A percentile compares a stretch with the other conserved stretches of the same genome.
Conservation (phyloP, 2,113 vertebrate genomes). For the Nesospiza acunhae region DNA sequence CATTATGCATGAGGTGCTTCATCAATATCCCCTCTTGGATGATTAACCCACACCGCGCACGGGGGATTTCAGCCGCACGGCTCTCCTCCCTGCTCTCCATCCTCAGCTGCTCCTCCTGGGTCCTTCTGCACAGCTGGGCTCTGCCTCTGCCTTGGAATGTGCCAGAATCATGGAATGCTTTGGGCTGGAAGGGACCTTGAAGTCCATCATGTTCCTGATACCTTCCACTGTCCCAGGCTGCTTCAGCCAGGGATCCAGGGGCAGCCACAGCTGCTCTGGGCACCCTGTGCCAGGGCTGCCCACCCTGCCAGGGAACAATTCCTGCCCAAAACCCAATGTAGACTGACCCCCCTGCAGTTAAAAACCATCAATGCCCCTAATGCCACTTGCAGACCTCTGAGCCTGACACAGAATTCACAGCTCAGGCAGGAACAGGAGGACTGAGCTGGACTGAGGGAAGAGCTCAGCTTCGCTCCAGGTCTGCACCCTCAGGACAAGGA, state of each 20-base stretch:
- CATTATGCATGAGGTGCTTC: neutral
- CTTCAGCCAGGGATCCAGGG: neutral
- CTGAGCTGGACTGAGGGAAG: neutral
- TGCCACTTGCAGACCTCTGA: rapidly evolving
- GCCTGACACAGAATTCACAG: rapidly evolving
- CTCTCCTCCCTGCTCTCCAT: neutral
- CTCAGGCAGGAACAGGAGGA: neutral
- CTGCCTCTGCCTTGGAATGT: neutral
- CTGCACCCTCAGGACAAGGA: neutral
- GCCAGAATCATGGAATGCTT: neutral
- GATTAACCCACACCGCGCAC: neutral
- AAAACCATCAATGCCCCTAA: neutral
- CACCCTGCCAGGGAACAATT: neutral
- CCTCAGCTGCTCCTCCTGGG: neutral
- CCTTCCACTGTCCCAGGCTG: neutral
- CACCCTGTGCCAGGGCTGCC: neutral
- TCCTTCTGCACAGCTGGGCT: neutral
- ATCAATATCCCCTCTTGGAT: neutral
- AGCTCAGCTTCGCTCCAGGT: neutral
- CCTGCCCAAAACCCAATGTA: rapidly evolving
- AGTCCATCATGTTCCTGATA: neutral
- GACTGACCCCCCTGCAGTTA: neutral
- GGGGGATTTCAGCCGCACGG: neutral
- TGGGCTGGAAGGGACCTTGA: neutral
- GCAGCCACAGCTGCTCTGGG: neutral